Evolutionary conservation across 2,113 vertebrate species (phyloP).

Genomic region (Microtus oregoni): DNA sequence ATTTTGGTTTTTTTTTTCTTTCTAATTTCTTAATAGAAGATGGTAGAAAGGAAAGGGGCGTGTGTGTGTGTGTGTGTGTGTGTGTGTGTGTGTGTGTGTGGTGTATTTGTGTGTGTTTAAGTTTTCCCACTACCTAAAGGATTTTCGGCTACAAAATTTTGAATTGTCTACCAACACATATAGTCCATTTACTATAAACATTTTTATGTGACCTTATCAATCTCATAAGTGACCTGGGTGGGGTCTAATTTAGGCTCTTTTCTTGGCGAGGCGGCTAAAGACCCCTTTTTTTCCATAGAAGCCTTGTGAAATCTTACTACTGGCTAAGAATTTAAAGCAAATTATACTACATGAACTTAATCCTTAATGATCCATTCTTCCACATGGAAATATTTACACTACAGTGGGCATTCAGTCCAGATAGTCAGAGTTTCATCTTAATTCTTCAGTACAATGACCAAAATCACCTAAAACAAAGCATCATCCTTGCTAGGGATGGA

Average conservation of each 20-base stretch:
- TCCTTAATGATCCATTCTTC: conserved; percentile 52
- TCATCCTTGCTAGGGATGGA: background rate
- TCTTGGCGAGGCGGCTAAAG: background rate
- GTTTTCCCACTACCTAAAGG: conserved; percentile 38
- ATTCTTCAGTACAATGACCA: background rate
- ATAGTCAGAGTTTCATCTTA: background rate
- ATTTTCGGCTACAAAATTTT: conserved; percentile 46
- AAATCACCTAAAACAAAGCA: conserved; percentile 29
- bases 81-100: background rate
- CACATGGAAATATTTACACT: background rate
- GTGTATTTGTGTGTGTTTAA: background rate
- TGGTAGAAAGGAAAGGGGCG: background rate
- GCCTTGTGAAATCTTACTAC: conserved; percentile 4
- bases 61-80: background rate
- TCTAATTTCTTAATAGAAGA: background rate
- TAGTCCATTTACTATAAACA: conserved; percentile 41
- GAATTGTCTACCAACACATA: conserved; percentile 58
- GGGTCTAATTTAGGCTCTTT: conserved; percentile 40
- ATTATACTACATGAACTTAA: conserved; percentile 39
- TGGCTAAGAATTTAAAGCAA: conserved; percentile 48
- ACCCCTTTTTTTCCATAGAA: conserved; percentile 25
- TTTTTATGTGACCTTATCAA: conserved; percentile 36
- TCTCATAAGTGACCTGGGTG: background rate
- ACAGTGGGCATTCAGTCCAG: background rate
- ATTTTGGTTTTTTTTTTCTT: conserved; percentile 35